Conservation (phyloP, 2,888 invertebrate species). For the Opisthograptis luteolata region DNA sequence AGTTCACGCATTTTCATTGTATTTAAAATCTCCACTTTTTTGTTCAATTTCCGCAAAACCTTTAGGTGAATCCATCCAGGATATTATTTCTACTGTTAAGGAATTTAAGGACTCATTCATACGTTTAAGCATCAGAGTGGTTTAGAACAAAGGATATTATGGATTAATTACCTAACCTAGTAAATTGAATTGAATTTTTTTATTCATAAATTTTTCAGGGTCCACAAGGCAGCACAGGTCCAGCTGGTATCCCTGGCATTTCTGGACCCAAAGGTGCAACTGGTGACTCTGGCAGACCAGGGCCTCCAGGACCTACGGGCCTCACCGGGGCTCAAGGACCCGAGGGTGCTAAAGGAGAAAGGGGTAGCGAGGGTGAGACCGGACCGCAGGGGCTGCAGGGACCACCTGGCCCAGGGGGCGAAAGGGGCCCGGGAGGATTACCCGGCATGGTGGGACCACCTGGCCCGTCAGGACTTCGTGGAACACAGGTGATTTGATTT, state of each 20-base stretch:
- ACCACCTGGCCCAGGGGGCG: slow-evolving; percentile 87
- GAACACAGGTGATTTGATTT: slow-evolving; percentile 82
- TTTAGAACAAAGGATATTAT: too few species aligned
- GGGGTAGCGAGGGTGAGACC: slow-evolving; percentile 87
- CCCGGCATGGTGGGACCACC: slow-evolving; percentile 87
- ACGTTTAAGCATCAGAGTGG: too few species aligned
- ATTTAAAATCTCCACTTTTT: too few species aligned
- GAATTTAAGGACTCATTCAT: too few species aligned
- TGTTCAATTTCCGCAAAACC: too few species aligned
- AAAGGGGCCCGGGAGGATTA: slow-evolving; percentile 85
- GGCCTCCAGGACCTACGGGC: slow-evolving; percentile 87
- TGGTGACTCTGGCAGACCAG: slow-evolving; percentile 89
- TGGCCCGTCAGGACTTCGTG: slow-evolving; percentile 87
- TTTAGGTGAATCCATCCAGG: too few species aligned
- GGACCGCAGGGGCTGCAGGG: slow-evolving; percentile 90
- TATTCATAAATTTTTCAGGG: slow-evolving; percentile 78
- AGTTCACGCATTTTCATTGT: too few species aligned
- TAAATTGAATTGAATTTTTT: too few species aligned
- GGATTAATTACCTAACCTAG: too few species aligned
- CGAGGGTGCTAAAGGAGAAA: slow-evolving; percentile 91
- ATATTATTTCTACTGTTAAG: too few species aligned
- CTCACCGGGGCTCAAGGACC: slow-evolving; percentile 88
- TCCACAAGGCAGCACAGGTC: slow-evolving; percentile 87
- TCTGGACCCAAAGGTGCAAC: slow-evolving; percentile 88
- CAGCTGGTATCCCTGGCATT: slow-evolving; percentile 87